Percentiles rank a stretch among this genome's conserved stretches.
Conservation (phyloP, 2,888 invertebrate genomes). For the Cataglyphis albicans region DNA sequence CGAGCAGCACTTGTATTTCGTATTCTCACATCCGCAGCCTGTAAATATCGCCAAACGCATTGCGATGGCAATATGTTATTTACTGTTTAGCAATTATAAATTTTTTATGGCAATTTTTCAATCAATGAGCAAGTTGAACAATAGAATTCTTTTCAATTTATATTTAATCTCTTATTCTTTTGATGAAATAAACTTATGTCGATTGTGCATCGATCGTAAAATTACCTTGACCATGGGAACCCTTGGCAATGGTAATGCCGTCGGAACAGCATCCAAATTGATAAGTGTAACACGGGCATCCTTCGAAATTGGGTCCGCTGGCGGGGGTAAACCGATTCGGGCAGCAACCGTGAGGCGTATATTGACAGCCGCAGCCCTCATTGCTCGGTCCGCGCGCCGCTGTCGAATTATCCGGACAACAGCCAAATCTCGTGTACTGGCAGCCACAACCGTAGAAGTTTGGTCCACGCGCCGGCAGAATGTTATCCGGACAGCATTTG, state of each 20-base stretch:
- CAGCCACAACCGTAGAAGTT: constrained; percentile 92
- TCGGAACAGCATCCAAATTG: constrained; percentile 97
- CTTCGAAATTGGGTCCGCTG: constrained; percentile 91
- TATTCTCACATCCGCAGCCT: constrained; percentile 93
- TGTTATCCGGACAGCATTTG: constrained; percentile 97
- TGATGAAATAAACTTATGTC: not conserved
- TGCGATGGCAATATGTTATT: not conserved
- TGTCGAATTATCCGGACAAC: constrained; percentile 94
- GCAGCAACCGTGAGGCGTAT: constrained; percentile 93
- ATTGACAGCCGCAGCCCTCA: constrained; percentile 94
- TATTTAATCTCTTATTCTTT: not conserved
- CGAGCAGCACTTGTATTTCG: constrained; percentile 93
- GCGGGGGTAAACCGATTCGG: constrained; percentile 94
- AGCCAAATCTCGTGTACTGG: constrained; percentile 91
- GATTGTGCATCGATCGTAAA: not conserved
- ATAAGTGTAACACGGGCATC: constrained; percentile 94
- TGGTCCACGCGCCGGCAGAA: constrained; percentile 93
- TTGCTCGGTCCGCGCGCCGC: constrained; percentile 92
- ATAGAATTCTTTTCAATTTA: not conserved
- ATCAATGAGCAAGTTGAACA: not conserved
- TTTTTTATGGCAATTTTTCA: not conserved
- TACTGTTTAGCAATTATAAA: not conserved
- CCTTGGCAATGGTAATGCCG: constrained; percentile 92
- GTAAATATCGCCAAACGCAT: not conserved
- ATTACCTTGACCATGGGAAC: constrained; percentile 89